phyloP scores from a whole-genome alignment of 1,140 invertebrate genomes.

The Heliconius melpomene region DNA sequence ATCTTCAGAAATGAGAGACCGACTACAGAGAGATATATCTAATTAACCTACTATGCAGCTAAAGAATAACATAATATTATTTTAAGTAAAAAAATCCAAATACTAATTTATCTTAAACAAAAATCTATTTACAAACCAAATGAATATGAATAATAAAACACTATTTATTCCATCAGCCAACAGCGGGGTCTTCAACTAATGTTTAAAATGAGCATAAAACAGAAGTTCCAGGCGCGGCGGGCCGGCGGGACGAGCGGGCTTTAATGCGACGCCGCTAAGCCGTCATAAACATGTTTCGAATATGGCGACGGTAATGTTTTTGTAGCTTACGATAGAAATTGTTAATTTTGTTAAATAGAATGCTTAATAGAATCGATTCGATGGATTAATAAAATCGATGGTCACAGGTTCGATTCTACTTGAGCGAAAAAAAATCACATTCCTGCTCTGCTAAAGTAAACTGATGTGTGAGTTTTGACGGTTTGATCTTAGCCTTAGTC shows the following conservation, averaged over 20 bases:
- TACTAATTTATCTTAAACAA: neutral
- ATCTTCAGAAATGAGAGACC: no score
- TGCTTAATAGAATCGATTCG: no score
- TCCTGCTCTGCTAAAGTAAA: no score
- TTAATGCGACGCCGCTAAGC: constrained; percentile 26
- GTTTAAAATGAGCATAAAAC: constrained; percentile 29
- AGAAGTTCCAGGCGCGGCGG: neutral
- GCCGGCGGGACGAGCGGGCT: constrained; percentile 20
- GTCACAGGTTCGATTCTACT: no score
- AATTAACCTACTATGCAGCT: no score
- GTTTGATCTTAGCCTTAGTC: no score
- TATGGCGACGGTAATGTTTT: constrained; percentile 23
- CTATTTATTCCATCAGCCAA: constrained; percentile 6
- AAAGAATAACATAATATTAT: no score
- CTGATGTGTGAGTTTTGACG: no score
- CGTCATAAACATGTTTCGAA: constrained; percentile 31
- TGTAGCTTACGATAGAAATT: constrained; percentile 18
- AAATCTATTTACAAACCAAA: neutral
- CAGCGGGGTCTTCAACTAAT: constrained; percentile 17
- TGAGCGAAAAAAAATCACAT: no score
- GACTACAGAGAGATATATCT: no score
- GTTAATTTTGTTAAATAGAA: neutral
- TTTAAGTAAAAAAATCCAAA: neutral
- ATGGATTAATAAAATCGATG: no score
- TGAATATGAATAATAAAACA: neutral